Evolutionary conservation across 2,797 vertebrate species (phyloP).

Genomic region (Lepus oiostolus): DNA sequence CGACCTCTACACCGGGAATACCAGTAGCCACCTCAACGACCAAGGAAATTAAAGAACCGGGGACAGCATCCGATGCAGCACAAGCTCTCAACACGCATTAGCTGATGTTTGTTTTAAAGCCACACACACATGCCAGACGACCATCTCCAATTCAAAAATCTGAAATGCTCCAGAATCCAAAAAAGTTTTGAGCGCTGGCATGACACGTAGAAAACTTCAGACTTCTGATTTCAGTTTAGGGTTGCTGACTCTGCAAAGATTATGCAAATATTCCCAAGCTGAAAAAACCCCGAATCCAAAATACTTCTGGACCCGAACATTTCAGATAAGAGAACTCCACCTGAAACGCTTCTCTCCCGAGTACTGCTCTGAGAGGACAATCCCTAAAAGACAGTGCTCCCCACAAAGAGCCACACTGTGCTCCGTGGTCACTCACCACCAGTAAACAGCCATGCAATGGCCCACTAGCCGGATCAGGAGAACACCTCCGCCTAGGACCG

Average conservation of each 20-base stretch:
- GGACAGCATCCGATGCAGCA: rapidly evolving
- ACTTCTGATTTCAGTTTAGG: not conserved
- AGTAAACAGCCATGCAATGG: not conserved
- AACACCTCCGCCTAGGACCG: not conserved
- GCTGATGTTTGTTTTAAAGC: not conserved
- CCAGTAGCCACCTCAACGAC: not conserved
- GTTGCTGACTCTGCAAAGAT: too few species aligned
- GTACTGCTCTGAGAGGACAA: not conserved
- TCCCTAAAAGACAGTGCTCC: not conserved
- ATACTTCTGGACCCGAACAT: not conserved
- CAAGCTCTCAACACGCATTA: not conserved
- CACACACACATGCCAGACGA: not conserved
- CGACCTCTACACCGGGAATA: not conserved
- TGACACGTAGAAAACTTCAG: not conserved
- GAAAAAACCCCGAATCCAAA: not conserved
- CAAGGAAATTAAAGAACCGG: not conserved
- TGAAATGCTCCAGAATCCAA: not conserved
- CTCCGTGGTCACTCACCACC: not conserved
- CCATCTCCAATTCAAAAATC: not conserved
- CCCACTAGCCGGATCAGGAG: not conserved
- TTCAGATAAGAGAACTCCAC: not conserved
- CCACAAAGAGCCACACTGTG: not conserved
- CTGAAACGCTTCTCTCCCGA: not conserved
- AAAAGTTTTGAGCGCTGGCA: not conserved
- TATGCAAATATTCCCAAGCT: not conserved